Base-by-base conservation (phyloP, 2,113 vertebrate genomes). In the Planiliza haematocheilus region DNA sequence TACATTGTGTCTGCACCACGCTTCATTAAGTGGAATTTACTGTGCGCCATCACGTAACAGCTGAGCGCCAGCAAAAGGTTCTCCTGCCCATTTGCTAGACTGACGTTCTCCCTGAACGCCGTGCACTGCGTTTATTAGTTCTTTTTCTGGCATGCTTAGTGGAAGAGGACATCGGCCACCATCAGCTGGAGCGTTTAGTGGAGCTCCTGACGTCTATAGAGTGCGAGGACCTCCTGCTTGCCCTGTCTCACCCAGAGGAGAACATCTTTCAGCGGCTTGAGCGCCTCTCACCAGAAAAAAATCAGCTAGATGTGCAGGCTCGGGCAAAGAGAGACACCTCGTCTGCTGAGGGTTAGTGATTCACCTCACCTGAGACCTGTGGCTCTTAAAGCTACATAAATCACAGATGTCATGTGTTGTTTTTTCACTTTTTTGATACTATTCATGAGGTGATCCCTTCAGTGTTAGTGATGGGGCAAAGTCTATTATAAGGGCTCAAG, bases 141-240 rank as follows among this genome's bases (percentile, higher is more conserved):
- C 68, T 21, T 42, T 16, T 39, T 81, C 0, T 41, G 52, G 2
- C 30, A 30, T 61, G 18, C 62, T 38, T 49, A 93, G 93, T 93
- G 74, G 78, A 80, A 5, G 90, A 88, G 10, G 89, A 93, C 81
- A 52, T 93, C 0, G 70, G 81, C 0, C 69, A 39, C 17, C 81
- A 92, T 72, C 93, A 94, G 77, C 46, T 93, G 73, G 79, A 88
- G 61, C 88, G 89, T 13, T 60, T 94, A 55, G 92, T 89, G 79
- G 87, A 91, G 60, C 6, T 93, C 79, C 83, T 94, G 81, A 93
- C 92, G 0, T 41, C 59, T 6, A 53, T 8, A 1, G 91, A 94
- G 77, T 94, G 94, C 10, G 52, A 92, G 67, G 84, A 93, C 41
- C 88, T 94, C 34, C 76, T 92, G 45, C 7, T 36, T 3, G 69